Evolutionary conservation across 2,888 invertebrate species (phyloP).

Genomic region (Morpho helenor): DNA sequence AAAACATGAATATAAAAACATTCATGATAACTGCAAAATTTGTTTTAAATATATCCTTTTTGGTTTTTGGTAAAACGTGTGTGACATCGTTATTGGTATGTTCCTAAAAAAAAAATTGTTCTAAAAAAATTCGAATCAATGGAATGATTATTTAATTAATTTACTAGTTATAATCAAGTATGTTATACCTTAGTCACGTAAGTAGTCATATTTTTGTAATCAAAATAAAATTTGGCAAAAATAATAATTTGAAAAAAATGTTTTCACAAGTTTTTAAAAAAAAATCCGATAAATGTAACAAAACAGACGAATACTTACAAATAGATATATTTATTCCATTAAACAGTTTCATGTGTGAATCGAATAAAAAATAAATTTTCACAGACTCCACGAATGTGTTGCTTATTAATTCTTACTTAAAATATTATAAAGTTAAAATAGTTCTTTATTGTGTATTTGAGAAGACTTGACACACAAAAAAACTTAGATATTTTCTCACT

Average conservation of each 20-base stretch:
- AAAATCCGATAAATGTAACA: background rate
- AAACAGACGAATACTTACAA: background rate
- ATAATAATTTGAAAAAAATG: background rate
- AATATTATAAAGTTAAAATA: too few species aligned
- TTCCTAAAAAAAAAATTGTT: conserved; percentile 46
- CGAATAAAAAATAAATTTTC: conserved; percentile 66
- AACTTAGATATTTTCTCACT: too few species aligned
- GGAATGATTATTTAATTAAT: conserved; percentile 40
- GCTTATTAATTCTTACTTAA: conserved; percentile 22
- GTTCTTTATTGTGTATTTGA: too few species aligned
- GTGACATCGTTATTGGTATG: conserved; percentile 45
- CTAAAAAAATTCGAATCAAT: conserved; percentile 41
- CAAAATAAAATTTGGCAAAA: conserved; percentile 28
- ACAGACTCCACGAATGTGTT: conserved; percentile 55
- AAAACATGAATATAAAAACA: too few species aligned
- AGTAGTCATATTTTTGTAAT: conserved; percentile 74
- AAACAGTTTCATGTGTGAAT: conserved; percentile 50
- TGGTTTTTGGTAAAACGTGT: conserved; percentile 13
- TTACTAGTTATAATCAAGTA: conserved; percentile 52
- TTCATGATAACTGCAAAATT: too few species aligned
- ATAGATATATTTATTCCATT: background rate
- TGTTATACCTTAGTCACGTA: conserved; percentile 52
- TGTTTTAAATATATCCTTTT: conserved; percentile 1
- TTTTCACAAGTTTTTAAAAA: too few species aligned
- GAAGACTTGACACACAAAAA: too few species aligned